These are phyloP conservation scores for Ommatoiulus sabulosus DNA, from an alignment of 2,888 invertebrate genomes.

Conservation along the genomic window DNA sequence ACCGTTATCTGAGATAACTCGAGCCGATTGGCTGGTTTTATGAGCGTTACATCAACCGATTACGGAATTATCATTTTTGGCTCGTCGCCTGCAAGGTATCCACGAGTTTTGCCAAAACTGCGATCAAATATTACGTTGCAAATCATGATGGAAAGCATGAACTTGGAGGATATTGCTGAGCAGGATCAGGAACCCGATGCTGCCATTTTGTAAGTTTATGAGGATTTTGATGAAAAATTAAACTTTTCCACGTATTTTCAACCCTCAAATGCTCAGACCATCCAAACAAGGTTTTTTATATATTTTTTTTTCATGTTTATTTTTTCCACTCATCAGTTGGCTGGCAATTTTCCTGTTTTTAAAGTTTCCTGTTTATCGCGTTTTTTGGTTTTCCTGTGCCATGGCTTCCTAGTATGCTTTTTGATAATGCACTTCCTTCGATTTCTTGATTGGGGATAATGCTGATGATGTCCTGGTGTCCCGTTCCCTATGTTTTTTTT, in stretches of 20 bases:
- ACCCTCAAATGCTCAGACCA: not conserved
- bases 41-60: no score
- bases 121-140: not conserved
- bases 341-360: conserved; percentile 1
- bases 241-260: not conserved
- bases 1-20: no score
- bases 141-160: conserved; percentile 12
- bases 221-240: no score
- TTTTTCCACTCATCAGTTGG: not conserved
- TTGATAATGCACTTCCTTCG: no score
- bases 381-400: not conserved
- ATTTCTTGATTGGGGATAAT: no score
- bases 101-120: not conserved
- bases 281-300: not conserved
- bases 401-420: not conserved
- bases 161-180: not conserved
- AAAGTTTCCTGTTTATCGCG: not conserved
- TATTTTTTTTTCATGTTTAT: no score
- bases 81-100: not conserved
- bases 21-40: no score
- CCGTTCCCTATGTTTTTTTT: no score
- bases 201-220: not conserved
- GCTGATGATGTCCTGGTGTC: no score
- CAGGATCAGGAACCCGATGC: not conserved
- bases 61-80: no score